Base-by-base conservation (phyloP, 2,888 invertebrate species). In the Mimas tiliae region DNA sequence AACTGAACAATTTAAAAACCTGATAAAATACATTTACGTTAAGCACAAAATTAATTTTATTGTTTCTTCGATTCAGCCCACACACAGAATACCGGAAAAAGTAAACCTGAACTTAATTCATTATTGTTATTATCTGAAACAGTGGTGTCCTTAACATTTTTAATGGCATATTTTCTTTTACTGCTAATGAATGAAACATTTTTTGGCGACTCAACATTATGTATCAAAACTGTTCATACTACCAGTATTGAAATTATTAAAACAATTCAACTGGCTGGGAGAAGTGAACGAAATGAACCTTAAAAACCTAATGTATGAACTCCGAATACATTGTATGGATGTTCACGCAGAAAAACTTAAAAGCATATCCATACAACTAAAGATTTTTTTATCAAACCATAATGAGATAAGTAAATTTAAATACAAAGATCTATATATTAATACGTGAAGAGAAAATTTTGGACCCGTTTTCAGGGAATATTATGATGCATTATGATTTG, bases 91-190 rank as follows among this genome's bases (percentile, higher is more conserved):
- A 16, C 53, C 33, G 52, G 63, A 63, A 66, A 66, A 53, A 47
- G 50, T 42, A 63, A 52, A 33, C 38, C 42, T 52, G 33, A 42
- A 58, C 58, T 52, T 66, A 53, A 66, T 63, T 63, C 45, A 53
- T 66, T 66, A 52, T 62, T 65, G 63, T 65, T 68, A 65, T 62
- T 52, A 53, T 62, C 64, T 64, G 58, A 45, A 64, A 63, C 21
- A 64, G 63, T 51, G 38, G 33, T 55, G 52, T 52, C 53, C 47
- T 66, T 72, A 69, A 69, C 71, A 68, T 65, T 71, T 70, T 70
- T 68, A 70, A 70, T 72, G 67, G 66, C 68, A 71, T 68, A 72
- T 72, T 70, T 68, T 70, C 66, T 66, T 69, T 66, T 58, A 71
- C 66, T 66, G 67, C 68, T 71, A 74, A 71, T 64, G 69, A 70